These are phyloP conservation scores for Clarias platycephalus DNA, from an alignment of 2,797 vertebrate genomes.

Conservation along the genomic window DNA sequence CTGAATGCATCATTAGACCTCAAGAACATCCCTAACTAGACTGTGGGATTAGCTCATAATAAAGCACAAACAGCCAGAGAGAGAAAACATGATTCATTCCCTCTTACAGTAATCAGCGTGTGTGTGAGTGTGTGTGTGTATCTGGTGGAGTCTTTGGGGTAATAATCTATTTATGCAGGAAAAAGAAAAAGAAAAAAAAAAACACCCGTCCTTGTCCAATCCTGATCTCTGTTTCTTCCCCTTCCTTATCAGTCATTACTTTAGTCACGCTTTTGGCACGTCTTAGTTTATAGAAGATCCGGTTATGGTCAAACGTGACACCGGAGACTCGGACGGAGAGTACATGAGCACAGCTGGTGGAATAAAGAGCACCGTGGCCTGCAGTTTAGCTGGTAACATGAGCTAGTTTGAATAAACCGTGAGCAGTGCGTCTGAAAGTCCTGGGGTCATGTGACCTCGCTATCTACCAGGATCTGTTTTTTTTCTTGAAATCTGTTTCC, in stretches of 20 bases:
- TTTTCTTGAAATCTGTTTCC: constrained; percentile 1
- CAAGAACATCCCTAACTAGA: neutral
- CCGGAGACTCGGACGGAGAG: neutral
- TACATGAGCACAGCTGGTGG: neutral
- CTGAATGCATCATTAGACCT: constrained; percentile 12
- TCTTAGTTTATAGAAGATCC: neutral
- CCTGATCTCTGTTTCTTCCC: neutral
- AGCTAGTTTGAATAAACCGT: neutral
- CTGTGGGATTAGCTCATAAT: neutral
- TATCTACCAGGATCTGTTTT: too few relatives aligned
- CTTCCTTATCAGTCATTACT: neutral
- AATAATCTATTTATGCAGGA: neutral
- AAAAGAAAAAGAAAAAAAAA: neutral
- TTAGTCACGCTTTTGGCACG: neutral
- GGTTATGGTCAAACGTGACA: neutral
- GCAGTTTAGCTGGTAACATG: neutral
- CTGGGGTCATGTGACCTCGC: neutral
- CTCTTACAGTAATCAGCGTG: neutral
- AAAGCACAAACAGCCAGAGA: neutral
- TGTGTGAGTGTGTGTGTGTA: neutral
- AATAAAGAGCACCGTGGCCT: neutral
- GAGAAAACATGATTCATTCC: neutral
- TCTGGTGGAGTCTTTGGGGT: neutral
- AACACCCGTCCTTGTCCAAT: neutral
- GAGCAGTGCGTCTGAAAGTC: neutral